phyloP scores from a whole-genome alignment of 2,797 vertebrate species.

The Percopsis omiscomaycus region DNA sequence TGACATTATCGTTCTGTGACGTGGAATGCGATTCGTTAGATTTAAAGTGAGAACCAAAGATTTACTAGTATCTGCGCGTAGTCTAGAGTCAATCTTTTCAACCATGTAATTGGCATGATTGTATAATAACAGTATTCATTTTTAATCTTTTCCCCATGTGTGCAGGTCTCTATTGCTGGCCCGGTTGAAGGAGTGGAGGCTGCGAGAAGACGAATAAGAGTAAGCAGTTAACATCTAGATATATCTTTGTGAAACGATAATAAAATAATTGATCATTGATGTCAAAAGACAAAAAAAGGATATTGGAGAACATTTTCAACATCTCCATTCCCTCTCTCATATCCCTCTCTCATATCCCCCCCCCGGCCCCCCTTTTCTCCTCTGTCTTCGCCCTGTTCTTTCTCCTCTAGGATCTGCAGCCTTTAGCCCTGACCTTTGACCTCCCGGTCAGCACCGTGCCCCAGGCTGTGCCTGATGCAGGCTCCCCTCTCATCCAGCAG shows the following conservation, averaged over 20 bases:
- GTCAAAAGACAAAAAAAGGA: conserved; percentile 17
- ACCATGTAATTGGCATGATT: too few relatives aligned
- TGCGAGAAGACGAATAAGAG: conserved; percentile 79
- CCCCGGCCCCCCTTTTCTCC: neutral
- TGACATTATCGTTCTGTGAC: too few relatives aligned
- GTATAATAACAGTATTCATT: neutral
- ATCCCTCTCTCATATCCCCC: conserved; percentile 2
- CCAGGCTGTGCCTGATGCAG: conserved; percentile 71
- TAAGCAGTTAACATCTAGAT: conserved; percentile 55
- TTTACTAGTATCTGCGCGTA: too few relatives aligned
- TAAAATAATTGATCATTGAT: neutral
- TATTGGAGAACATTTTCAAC: conserved; percentile 38
- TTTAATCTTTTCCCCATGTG: neutral
- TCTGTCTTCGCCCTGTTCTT: neutral
- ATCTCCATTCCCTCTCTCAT: conserved; percentile 11
- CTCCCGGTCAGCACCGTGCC: conserved; percentile 75
- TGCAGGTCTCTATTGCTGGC: conserved; percentile 82
- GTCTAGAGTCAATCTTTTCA: too few relatives aligned
- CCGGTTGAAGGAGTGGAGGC: conserved; percentile 79
- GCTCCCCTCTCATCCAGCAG: conserved; percentile 80
- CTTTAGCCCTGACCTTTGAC: conserved; percentile 80
- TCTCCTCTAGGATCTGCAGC: conserved; percentile 75
- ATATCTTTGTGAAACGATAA: neutral
- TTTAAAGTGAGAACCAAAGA: too few relatives aligned
- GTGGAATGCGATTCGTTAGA: too few relatives aligned